Percentiles rank a stretch among this genome's conserved stretches.
Evolutionary conservation across 2,797 vertebrate species (phyloP).

Genomic region (Micropoecilia bifurca): DNA sequence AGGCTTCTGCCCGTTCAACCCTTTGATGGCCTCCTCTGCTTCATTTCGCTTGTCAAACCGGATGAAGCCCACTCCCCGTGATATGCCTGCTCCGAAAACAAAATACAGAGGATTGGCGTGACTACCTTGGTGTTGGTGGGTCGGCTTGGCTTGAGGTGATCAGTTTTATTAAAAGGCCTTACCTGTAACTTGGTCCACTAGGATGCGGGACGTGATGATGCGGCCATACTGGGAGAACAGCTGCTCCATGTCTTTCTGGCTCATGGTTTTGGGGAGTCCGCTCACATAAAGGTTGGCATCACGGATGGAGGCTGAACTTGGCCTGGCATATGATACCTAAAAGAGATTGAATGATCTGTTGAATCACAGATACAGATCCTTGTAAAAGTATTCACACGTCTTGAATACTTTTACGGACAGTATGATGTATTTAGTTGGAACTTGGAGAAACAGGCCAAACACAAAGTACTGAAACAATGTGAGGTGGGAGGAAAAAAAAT

Average conservation of each 20-base stretch:
- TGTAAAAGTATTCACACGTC: not conserved
- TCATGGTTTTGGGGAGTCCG: slow-evolving; percentile 95
- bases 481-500: not conserved
- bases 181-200: slow-evolving; percentile 93
- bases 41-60: slow-evolving; percentile 97
- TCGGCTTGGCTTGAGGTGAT: slow-evolving; percentile 9
- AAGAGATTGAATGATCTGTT: slow-evolving; percentile 16
- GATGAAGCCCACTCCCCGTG: slow-evolving; percentile 96
- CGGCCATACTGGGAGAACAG: slow-evolving; percentile 95
- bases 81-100: slow-evolving; percentile 85
- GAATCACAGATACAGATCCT: not conserved
- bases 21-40: slow-evolving; percentile 96
- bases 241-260: slow-evolving; percentile 97
- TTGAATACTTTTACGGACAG: not conserved
- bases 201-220: slow-evolving; percentile 96
- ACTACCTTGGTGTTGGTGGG: slow-evolving; percentile 62
- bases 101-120: slow-evolving; percentile 71
- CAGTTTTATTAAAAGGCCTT: slow-evolving; percentile 62
- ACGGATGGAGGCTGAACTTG: slow-evolving; percentile 95
- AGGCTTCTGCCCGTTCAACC: slow-evolving; percentile 95
- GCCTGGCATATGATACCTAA: slow-evolving; percentile 94
- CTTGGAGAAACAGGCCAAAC: not conserved
- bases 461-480: slow-evolving; percentile 1
- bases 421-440: not conserved
- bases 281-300: slow-evolving; percentile 97